Percentiles rank a stretch among this genome's conserved stretches.
phyloP scores from a whole-genome alignment of 2,888 invertebrate species.

The Eristalinus aeneus region DNA sequence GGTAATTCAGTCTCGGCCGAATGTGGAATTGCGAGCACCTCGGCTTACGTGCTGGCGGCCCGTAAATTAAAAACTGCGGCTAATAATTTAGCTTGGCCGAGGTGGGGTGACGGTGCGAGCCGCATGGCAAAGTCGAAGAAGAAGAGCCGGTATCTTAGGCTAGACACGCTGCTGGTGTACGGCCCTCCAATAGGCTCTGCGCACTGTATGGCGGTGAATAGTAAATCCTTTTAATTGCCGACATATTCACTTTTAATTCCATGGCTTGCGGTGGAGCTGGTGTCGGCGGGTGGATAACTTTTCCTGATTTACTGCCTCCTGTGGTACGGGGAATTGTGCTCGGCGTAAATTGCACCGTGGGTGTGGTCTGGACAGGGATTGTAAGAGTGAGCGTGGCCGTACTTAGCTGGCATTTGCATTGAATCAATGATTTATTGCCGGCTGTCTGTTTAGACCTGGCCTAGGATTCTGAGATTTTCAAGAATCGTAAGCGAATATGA shows the following conservation, averaged over 20 bases:
- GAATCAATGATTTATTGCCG: constrained; percentile 10
- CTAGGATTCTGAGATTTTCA: too few species aligned
- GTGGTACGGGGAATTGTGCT: constrained; percentile 14
- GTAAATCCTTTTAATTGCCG: constrained; percentile 69
- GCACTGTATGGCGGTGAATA: constrained; percentile 20
- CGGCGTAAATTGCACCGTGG: constrained; percentile 14
- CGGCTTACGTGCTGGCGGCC: constrained; percentile 55
- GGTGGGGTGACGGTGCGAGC: neutral
- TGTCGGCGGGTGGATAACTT: constrained; percentile 29
- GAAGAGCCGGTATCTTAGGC: neutral
- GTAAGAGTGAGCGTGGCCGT: neutral
- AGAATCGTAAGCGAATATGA: too few species aligned
- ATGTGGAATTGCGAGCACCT: constrained; percentile 61
- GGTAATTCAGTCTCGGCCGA: constrained; percentile 24
- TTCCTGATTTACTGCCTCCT: constrained; percentile 59
- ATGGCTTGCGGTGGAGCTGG: constrained; percentile 22
- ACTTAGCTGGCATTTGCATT: constrained; percentile 3
- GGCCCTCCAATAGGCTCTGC: constrained; percentile 31
- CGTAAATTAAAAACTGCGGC: constrained; percentile 66
- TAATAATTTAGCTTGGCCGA: constrained; percentile 59
- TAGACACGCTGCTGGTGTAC: neutral
- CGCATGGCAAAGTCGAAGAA: neutral
- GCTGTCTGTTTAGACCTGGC: neutral
- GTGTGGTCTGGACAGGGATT: constrained; percentile 34
- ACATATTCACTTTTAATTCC: constrained; percentile 59